These are phyloP conservation scores for Emmelina monodactyla DNA, from an alignment of 2,888 invertebrate genomes.

Conservation along the genomic window DNA sequence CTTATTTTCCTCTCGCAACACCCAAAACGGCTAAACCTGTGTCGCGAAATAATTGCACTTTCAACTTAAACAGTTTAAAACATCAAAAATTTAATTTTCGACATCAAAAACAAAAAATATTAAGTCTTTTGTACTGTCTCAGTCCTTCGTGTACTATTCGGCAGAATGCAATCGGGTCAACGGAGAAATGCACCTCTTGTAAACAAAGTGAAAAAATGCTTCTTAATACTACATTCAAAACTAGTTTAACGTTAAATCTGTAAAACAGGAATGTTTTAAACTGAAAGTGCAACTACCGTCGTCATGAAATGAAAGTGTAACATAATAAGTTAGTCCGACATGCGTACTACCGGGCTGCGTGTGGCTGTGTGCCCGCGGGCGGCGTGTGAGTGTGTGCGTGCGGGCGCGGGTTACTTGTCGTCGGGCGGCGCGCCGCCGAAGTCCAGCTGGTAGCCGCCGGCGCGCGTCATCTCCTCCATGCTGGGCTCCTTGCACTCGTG, in stretches of 20 bases:
- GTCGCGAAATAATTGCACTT: constrained; percentile 43
- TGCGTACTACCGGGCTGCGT: constrained; percentile 31
- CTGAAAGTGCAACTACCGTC: constrained; percentile 54
- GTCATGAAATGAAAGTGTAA: constrained; percentile 18
- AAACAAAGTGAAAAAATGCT: too few relatives aligned
- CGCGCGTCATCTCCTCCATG: constrained; percentile 89
- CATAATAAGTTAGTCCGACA: constrained; percentile 28
- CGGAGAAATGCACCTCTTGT: too few relatives aligned
- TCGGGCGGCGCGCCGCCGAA: constrained; percentile 63
- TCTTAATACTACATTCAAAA: too few relatives aligned
- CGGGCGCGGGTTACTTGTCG: constrained; percentile 36
- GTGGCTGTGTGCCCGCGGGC: constrained; percentile 16
- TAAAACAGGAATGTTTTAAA: constrained; percentile 19
- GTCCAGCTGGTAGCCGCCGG: constrained; percentile 73
- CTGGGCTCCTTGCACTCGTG: constrained; percentile 89
- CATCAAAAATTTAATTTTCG: constrained; percentile 1
- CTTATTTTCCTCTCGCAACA: constrained; percentile 1
- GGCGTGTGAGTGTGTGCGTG: constrained; percentile 21
- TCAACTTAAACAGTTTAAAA: constrained; percentile 20
- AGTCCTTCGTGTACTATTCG: too few relatives aligned
- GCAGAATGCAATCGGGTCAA: too few relatives aligned
- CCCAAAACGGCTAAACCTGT: constrained; percentile 6
- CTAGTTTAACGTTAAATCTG: too few relatives aligned
- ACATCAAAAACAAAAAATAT: too few relatives aligned
- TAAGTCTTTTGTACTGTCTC: too few relatives aligned